A percentile compares a stretch with the other conserved stretches of the same genome.
phyloP scores from a whole-genome alignment of 2,797 vertebrate species.

The Sphaeramia orbicularis region DNA sequence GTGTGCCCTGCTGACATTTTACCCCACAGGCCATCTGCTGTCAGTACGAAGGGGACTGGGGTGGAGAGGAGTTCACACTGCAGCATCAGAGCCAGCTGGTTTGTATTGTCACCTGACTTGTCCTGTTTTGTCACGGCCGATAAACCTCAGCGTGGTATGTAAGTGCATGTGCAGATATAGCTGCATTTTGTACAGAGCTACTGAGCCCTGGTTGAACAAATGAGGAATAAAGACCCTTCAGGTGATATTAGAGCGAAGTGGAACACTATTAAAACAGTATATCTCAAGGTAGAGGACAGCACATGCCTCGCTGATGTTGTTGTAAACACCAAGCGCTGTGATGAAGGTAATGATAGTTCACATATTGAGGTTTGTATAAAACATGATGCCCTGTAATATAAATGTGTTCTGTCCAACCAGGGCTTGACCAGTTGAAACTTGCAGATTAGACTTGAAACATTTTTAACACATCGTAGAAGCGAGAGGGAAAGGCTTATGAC shows the following conservation, averaged over 20 bases:
- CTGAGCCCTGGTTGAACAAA: constrained; percentile 4
- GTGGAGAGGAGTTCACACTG: constrained; percentile 51
- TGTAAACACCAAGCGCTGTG: constrained; percentile 23
- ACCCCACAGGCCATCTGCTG: constrained; percentile 63
- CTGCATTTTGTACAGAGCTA: not conserved
- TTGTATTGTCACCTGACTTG: constrained; percentile 37
- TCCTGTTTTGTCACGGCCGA: constrained; percentile 19
- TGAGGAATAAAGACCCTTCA: constrained; percentile 5
- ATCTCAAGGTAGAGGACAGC: constrained; percentile 8
- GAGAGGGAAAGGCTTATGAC: constrained; percentile 16
- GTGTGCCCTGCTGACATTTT: constrained; percentile 67
- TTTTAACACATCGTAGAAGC: not conserved
- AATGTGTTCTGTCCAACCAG: not conserved
- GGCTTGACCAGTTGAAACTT: constrained; percentile 17
- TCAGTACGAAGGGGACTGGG: constrained; percentile 22
- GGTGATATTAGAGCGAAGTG: constrained; percentile 1
- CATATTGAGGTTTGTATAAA: constrained; percentile 4
- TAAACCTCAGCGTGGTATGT: constrained; percentile 14
- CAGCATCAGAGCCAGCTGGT: constrained; percentile 35
- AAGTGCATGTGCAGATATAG: not conserved
- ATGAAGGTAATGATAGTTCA: constrained; percentile 23
- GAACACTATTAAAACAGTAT: constrained; percentile 18
- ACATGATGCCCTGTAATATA: not conserved
- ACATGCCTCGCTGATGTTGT: constrained; percentile 9
- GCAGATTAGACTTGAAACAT: constrained; percentile 36